Percentiles rank a stretch among this genome's conserved stretches.
Evolutionary conservation across 2,113 vertebrate genomes (phyloP).

Genomic region (Albula goreensis): DNA sequence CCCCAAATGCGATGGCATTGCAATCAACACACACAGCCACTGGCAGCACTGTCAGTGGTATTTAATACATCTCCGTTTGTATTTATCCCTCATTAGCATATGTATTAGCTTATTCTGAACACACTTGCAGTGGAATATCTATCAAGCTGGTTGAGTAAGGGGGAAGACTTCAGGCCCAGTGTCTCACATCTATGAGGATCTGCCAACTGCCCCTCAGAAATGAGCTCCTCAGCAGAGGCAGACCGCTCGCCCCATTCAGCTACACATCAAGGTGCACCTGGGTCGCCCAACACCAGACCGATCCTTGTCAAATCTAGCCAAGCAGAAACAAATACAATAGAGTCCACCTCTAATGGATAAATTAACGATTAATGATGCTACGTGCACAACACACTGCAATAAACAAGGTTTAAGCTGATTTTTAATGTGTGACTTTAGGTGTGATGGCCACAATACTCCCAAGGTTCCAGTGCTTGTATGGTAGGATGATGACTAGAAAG

Average conservation of each 20-base stretch:
- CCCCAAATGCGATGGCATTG: background rate
- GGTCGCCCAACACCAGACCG: background rate
- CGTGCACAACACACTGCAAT: too few relatives aligned
- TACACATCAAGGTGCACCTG: background rate
- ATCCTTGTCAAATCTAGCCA: background rate
- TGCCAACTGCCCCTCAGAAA: background rate
- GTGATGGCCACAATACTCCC: too few relatives aligned
- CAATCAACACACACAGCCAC: background rate
- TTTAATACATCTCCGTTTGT: background rate
- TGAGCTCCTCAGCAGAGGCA: background rate
- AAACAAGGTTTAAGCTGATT: too few relatives aligned
- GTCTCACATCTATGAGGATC: background rate
- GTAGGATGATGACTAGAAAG: background rate
- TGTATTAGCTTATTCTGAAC: background rate
- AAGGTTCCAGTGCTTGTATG: background rate
- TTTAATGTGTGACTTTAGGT: too few relatives aligned
- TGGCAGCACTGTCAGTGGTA: background rate
- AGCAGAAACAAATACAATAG: background rate
- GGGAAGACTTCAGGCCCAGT: background rate
- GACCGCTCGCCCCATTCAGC: background rate
- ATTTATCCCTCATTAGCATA: constrained; percentile 14
- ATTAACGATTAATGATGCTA: too few relatives aligned
- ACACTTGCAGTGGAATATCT: constrained; percentile 2
- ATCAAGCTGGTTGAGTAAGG: background rate
- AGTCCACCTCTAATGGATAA: background rate